phyloP scores from a whole-genome alignment of 2,113 vertebrate genomes.

The Myotis yumanensis region DNA sequence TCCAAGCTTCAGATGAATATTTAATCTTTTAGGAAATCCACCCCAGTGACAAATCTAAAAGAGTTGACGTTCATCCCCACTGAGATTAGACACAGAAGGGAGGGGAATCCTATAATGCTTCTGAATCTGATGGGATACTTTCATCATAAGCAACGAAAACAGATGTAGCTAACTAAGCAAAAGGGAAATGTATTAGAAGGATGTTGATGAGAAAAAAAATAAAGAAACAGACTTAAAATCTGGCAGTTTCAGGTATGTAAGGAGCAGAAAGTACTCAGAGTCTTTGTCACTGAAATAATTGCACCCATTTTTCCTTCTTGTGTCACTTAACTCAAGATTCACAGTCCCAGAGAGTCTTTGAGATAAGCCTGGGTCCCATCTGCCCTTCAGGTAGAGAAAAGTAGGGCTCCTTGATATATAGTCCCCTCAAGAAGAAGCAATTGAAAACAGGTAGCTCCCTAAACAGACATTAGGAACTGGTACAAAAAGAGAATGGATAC shows the following conservation, averaged over 20 bases:
- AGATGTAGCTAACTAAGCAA: neutral
- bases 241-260: neutral
- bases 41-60: constrained; percentile 38
- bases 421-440: neutral
- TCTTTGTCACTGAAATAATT: neutral
- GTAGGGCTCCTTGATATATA: neutral
- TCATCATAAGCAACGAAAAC: neutral
- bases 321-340: neutral
- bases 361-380: neutral
- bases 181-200: neutral
- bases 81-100: constrained; percentile 3
- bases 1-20: constrained; percentile 8
- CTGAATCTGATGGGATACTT: neutral
- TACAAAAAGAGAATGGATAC: neutral
- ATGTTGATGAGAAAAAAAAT: neutral
- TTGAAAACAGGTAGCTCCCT: neutral
- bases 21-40: constrained; percentile 62
- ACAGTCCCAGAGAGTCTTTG: neutral
- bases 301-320: neutral
- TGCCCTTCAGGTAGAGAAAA: neutral
- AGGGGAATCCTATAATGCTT: neutral
- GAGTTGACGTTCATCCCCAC: neutral
- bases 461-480: neutral
- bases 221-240: neutral
- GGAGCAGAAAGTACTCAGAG: neutral